Base-by-base conservation (phyloP, 92 coral and sea anemone species). In the Virgularia gustaviana region DNA sequence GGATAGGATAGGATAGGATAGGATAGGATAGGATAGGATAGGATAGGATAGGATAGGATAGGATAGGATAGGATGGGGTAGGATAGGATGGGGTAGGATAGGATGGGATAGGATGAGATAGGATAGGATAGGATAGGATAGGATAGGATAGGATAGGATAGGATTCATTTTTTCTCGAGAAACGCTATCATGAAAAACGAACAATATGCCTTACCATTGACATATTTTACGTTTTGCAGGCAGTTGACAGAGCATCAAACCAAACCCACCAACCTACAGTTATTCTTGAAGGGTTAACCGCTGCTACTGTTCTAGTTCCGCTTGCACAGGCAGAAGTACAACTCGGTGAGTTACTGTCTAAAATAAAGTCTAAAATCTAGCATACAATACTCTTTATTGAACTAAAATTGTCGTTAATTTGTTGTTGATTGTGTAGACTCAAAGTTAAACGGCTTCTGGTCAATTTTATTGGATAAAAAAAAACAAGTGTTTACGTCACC, bases 381-480 rank as follows among this genome's bases (percentile, higher is more conserved):
- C n/a, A n/a, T n/a, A n/a, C n/a, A n/a, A n/a, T n/a, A n/a, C n/a
- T n/a, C n/a, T n/a, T n/a, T n/a, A n/a, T n/a, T n/a, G n/a, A n/a
- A n/a, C 28, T 23, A 35, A 28, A 5, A 6, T 25, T 11, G 24
- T 71, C 15, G 6, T 16, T 11, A 22, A 34, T 8, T 9, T 24
- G 23, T 13, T 12, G 35, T 9, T 43, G 25, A 32, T 65, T 54
- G 67, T 72, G 23, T 59, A 92, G 98, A 92, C 63, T 76, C 98
- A 70, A 92, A 89, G 79, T 87, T 92, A 31, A 74, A 55, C 28
- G 66, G 88, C 7, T 92, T 89, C 71, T 92, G 98, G 98, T 63
- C 87, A 28, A 62, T 65, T 6, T 49, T 92, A 36, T 80, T 92
- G 62, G 98, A 92, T 63, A n/a, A 81, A 9, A 92, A 92, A 82